Evolutionary conservation across 1,140 invertebrate genomes (phyloP), one percentile per base, ranked within the genome.

Genomic region (Homalodisca vitripennis): DNA sequence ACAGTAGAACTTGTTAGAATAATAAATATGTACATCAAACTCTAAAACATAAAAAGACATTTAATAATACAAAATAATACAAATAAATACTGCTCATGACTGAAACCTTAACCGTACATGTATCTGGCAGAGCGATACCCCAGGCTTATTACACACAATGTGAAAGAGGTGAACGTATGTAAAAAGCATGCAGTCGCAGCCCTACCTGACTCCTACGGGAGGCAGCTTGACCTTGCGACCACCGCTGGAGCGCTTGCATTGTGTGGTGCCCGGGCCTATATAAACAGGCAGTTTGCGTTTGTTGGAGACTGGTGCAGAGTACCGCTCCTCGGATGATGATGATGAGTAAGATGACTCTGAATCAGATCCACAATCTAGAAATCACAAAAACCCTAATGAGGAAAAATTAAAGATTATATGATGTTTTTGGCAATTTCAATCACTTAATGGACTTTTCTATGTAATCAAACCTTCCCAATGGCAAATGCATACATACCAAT

Each of bases 291-390:
- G 24, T 26, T 60, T 60, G 12, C 22, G 6, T 3, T 24, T 13
- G 2, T 13, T 26, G 2, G 22, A 6, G 55, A 22, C 26, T 1
- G 22, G 55, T 22, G 6, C 48, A 6, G 26, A 22, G 6, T 60
- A 22, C 55, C 29, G 22, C 26, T 60, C 55, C 26, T 22, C 26
- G 2, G 24, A 26, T 29, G 55, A 60, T 10, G 24, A 27, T 22
- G 22, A 27, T n/a, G 55, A 27, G 55, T 60, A 60, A n/a, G 55
- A 60, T 27, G 55, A 27, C 29, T 30, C 55, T 12, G 55, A 60
- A 3, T 60, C 55, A 6, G 55, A 60, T 2, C 24, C 27, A 10
- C 22, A 22, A 60, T 60, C 55, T 60, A 22, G 12, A 60, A 24
- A 14, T 12, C 14, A 26, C 12, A 53, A 53, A 13, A 12, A 53